Evolutionary conservation across 2,113 vertebrate genomes (phyloP).

Genomic region (Mus spicilegus): DNA sequence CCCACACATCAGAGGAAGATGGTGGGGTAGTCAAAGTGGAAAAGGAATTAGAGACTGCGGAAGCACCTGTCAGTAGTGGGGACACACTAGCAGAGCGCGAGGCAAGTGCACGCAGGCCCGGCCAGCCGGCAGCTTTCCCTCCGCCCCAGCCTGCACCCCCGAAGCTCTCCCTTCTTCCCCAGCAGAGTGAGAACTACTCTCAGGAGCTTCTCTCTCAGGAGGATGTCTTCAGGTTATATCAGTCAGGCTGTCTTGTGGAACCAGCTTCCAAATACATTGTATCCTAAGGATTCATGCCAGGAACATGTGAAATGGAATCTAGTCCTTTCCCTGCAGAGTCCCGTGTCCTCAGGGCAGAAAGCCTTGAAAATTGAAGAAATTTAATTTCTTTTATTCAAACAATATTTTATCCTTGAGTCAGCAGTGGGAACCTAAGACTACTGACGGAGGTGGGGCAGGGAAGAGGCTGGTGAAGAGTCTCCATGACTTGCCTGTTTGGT

Average conservation of each 20-base stretch:
- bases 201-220: neutral
- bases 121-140: neutral
- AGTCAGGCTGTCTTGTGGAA: conserved; percentile 7
- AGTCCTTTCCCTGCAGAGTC: conserved; percentile 26
- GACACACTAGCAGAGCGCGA: conserved; percentile 76
- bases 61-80: conserved; percentile 78
- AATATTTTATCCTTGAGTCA: conserved; percentile 1
- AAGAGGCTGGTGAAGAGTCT: conserved; percentile 46
- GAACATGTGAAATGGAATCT: neutral
- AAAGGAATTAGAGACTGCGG: conserved; percentile 84
- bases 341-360: neutral
- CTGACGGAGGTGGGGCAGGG: neutral
- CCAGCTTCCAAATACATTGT: conserved; percentile 19
- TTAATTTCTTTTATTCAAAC: neutral
- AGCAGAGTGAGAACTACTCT: neutral
- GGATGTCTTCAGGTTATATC: conserved; percentile 42
- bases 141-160: neutral
- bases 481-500: conserved; percentile 42
- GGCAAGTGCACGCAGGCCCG: conserved; percentile 80
- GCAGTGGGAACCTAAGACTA: conserved; percentile 27
- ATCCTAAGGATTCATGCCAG: conserved; percentile 1
- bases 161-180: neutral
- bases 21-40: conserved; percentile 85
- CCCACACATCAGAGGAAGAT: conserved; percentile 89
- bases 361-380: neutral